Percentiles rank a stretch among this genome's conserved stretches.
phyloP scores from a whole-genome alignment of 2,113 vertebrate genomes.

The Geococcyx californianus region DNA sequence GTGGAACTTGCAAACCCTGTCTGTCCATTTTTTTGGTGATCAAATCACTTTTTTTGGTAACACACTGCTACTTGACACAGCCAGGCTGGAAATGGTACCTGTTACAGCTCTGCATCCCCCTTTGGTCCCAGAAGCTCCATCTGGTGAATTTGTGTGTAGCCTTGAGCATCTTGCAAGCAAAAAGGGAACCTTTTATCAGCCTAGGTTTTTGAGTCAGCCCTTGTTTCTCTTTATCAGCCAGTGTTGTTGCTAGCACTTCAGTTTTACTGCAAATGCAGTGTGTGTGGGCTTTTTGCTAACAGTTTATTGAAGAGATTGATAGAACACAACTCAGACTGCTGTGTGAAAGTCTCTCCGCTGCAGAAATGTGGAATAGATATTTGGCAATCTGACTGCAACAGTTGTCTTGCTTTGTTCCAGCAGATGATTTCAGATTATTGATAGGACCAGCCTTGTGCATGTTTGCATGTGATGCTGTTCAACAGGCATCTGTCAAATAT shows the following conservation, averaged over 20 bases:
- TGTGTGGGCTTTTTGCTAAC: conserved; percentile 56
- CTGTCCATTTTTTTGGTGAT: not conserved
- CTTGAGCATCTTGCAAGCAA: not conserved
- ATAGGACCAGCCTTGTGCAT: not conserved
- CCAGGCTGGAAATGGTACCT: not conserved
- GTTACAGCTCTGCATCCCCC: not conserved
- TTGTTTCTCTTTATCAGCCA: conserved; percentile 38
- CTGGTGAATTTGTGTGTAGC: not conserved
- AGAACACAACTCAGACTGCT: not conserved
- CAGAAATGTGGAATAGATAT: conserved; percentile 18
- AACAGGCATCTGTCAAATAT: not conserved
- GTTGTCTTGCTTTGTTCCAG: conserved; percentile 29
- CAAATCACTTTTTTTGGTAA: not conserved
- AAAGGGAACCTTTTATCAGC: not conserved
- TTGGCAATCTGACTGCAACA: not conserved
- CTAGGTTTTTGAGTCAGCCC: not conserved
- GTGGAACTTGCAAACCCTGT: not conserved
- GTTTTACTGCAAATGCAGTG: conserved; percentile 31
- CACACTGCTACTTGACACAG: not conserved
- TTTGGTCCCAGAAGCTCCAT: not conserved
- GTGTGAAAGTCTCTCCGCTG: conserved; percentile 26
- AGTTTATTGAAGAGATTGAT: conserved; percentile 49
- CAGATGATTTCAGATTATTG: conserved; percentile 6
- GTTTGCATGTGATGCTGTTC: not conserved
- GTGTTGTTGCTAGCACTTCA: conserved; percentile 60